A percentile compares a stretch with the other conserved stretches of the same genome.
Evolutionary conservation across 2,888 invertebrate species (phyloP).

Genomic region (Hypolimnas misippus): DNA sequence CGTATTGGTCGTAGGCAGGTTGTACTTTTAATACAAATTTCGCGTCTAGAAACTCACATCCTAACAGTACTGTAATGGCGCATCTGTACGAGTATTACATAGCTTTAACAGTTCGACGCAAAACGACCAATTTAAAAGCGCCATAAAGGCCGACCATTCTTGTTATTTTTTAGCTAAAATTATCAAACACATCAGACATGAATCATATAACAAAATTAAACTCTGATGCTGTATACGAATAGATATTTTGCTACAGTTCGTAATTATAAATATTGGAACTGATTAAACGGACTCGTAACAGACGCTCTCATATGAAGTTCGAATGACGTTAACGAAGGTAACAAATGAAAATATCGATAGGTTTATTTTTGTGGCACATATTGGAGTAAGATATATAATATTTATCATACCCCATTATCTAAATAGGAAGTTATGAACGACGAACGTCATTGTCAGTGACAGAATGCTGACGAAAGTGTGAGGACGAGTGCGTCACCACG

Average conservation of each 20-base stretch:
- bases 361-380: constrained; percentile 55
- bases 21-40: no score
- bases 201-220: background rate
- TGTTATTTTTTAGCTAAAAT: no score
- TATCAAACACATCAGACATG: background rate
- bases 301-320: constrained; percentile 45
- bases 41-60: no score
- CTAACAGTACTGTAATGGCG: no score
- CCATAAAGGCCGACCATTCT: no score
- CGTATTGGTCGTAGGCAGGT: no score
- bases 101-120: no score
- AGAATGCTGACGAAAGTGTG: constrained; percentile 53
- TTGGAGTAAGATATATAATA: constrained; percentile 49
- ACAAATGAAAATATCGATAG: constrained; percentile 52
- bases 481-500: constrained; percentile 63
- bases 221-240: background rate
- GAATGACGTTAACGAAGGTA: constrained; percentile 52
- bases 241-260: background rate
- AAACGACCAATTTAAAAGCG: no score
- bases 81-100: no score
- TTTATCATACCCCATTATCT: constrained; percentile 67
- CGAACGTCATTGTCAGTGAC: constrained; percentile 61
- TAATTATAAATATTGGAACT: constrained; percentile 12
- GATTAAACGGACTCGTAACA: constrained; percentile 34
- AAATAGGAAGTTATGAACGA: constrained; percentile 65